These are phyloP conservation scores for Tonatia bakeri DNA, from an alignment of 2,113 vertebrate species.

Conservation along the genomic window DNA sequence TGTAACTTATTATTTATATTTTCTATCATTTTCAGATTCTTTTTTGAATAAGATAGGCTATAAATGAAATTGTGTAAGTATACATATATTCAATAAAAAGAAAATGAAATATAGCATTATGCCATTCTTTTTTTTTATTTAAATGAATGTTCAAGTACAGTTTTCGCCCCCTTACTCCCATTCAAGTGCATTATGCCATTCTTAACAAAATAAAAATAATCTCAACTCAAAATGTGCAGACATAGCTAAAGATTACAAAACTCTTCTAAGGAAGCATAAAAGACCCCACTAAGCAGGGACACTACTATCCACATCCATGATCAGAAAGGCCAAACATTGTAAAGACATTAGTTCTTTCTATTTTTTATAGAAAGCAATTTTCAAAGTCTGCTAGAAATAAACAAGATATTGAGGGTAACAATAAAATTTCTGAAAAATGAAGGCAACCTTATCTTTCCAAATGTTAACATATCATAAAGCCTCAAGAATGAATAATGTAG, in stretches of 20 bases:
- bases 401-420: neutral
- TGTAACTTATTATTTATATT: constrained; percentile 2
- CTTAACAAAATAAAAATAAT: neutral
- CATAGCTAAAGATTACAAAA: constrained; percentile 29
- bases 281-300: neutral
- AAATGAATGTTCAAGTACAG: too few relatives aligned
- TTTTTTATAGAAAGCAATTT: neutral
- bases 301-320: neutral
- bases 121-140: too few relatives aligned
- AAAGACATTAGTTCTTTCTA: neutral
- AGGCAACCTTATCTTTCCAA: neutral
- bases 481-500: neutral
- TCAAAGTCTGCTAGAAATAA: constrained; percentile 16
- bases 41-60: neutral
- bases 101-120: neutral
- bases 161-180: too few relatives aligned
- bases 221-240: neutral
- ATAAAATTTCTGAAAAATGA: constrained; percentile 31
- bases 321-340: neutral
- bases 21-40: constrained; percentile 19
- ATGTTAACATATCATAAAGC: neutral
- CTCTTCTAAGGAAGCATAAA: neutral
- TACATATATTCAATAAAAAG: neutral
- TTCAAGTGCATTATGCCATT: neutral
- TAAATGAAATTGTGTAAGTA: neutral